A percentile compares a stretch with the other conserved stretches of the same genome.
These are phyloP conservation scores for Drosophila bocki DNA, from an alignment of 1,140 invertebrate species.

Conservation along the genomic window DNA sequence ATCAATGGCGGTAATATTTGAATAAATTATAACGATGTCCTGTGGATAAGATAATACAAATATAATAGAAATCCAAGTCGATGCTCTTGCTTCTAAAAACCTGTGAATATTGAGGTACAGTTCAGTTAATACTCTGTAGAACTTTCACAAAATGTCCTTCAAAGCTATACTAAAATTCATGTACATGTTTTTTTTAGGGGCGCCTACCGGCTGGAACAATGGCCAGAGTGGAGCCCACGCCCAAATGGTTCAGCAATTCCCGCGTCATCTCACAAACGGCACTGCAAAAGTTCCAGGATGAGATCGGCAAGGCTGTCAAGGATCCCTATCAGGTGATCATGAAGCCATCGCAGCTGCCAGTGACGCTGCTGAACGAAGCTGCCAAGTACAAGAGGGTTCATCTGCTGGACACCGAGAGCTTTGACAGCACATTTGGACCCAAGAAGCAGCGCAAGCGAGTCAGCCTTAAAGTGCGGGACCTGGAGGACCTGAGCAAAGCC, in stretches of 20 bases:
- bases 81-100: background rate
- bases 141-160: background rate
- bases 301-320: constrained; percentile 96
- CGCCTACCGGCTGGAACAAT: constrained; percentile 94
- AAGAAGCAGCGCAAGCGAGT: constrained; percentile 97
- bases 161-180: background rate
- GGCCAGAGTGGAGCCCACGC: constrained; percentile 97
- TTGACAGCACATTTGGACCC: constrained; percentile 96
- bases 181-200: constrained; percentile 86
- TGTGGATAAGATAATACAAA: no score
- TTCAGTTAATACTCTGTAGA: no score
- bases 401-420: constrained; percentile 97
- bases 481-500: constrained; percentile 90
- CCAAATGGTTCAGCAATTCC: constrained; percentile 99
- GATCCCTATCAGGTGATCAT: constrained; percentile 99
- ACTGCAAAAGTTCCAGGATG: constrained; percentile 98
- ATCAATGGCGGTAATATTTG: background rate
- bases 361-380: constrained; percentile 97
- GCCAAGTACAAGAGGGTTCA: constrained; percentile 96
- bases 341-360: constrained; percentile 97
- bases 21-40: background rate
- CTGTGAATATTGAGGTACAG: background rate
- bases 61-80: background rate
- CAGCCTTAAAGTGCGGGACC: constrained; percentile 90
- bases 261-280: constrained; percentile 96